phyloP scores from a whole-genome alignment of 2,797 vertebrate species.

The Amazona ochrocephala region DNA sequence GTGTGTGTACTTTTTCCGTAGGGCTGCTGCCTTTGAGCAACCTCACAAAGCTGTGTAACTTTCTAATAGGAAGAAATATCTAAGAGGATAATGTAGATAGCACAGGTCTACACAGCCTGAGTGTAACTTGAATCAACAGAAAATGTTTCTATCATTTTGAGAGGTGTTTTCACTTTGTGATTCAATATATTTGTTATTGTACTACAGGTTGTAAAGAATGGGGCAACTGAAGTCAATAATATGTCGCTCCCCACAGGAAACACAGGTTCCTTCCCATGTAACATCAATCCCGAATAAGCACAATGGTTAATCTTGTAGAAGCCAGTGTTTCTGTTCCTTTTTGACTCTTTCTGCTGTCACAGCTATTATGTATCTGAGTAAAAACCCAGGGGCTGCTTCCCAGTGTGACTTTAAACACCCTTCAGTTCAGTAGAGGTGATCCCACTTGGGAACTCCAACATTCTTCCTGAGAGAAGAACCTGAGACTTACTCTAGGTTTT shows the following conservation, averaged over 20 bases:
- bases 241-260: not conserved
- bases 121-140: not conserved
- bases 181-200: not conserved
- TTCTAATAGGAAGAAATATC: not conserved
- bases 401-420: too few relatives aligned
- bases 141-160: not conserved
- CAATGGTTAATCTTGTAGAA: too few relatives aligned
- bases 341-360: too few relatives aligned
- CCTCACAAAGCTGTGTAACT: not conserved
- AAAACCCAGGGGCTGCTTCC: too few relatives aligned
- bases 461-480: too few relatives aligned
- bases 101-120: not conserved
- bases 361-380: too few relatives aligned
- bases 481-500: too few relatives aligned
- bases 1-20: fast-evolving
- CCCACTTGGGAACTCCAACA: too few relatives aligned
- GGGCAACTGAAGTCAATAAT: not conserved
- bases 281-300: too few relatives aligned
- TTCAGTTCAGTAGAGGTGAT: too few relatives aligned
- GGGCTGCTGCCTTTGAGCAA: not conserved
- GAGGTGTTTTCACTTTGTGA: not conserved
- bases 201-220: not conserved
- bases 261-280: too few relatives aligned
- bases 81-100: not conserved
- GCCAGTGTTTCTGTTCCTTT: too few relatives aligned